A percentile compares a stretch with the other conserved stretches of the same genome.
Evolutionary conservation across 23 tunicate genomes (phyloP).

Genomic region (Trididemnum nubilum): DNA sequence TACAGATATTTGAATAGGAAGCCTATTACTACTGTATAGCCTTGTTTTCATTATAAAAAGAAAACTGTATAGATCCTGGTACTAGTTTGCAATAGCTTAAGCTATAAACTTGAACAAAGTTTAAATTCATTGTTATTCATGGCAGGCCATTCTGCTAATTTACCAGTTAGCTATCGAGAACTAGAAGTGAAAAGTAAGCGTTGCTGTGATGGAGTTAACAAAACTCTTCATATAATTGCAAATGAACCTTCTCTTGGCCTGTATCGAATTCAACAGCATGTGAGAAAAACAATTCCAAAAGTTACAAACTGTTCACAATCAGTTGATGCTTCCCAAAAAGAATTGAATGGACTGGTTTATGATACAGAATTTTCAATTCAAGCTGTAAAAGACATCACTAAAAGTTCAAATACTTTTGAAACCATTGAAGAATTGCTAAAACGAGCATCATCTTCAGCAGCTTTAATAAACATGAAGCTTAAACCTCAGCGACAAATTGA

Average conservation of each 20-base stretch:
- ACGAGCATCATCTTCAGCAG: slow-evolving; percentile 58
- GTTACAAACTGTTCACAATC: slow-evolving; percentile 21
- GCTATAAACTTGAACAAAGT: no score
- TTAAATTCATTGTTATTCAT: no score
- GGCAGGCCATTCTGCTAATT: no score
- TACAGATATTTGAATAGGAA: no score
- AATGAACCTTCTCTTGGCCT: slow-evolving; percentile 94
- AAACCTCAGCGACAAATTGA: not conserved
- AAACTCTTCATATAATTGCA: slow-evolving; percentile 81
- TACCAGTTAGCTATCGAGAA: no score
- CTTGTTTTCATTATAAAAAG: no score
- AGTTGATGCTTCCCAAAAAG: slow-evolving; percentile 12
- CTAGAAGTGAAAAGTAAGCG: slow-evolving; percentile 44
- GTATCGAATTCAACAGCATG: slow-evolving; percentile 88
- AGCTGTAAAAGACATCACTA: slow-evolving; percentile 32
- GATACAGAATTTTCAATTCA: slow-evolving; percentile 49
- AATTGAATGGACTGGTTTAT: slow-evolving; percentile 46
- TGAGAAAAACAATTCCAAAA: slow-evolving; percentile 77
- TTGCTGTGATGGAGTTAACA: slow-evolving; percentile 68
- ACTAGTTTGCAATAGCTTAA: no score
- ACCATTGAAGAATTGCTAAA: slow-evolving; percentile 58
- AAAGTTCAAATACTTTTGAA: slow-evolving; percentile 34
- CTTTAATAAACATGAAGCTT: slow-evolving; percentile 66
- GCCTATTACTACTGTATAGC: no score
- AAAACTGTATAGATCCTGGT: no score